These are phyloP conservation scores for Oryzias sinensis DNA, from an alignment of 2,797 vertebrate species.

Conservation along the genomic window DNA sequence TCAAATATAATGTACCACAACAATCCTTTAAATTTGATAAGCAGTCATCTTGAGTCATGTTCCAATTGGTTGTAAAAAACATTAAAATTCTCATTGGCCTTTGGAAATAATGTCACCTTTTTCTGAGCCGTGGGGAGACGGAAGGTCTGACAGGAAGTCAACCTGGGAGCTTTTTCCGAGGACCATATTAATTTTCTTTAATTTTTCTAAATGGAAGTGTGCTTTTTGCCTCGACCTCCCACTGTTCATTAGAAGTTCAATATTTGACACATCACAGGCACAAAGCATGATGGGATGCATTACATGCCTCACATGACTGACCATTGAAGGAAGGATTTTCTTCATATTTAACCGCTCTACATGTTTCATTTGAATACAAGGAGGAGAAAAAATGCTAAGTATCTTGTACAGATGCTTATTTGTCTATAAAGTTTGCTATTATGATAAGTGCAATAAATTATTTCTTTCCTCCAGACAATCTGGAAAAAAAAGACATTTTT, in stretches of 20 bases:
- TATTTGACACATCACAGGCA: constrained; percentile 16
- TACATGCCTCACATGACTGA: constrained; percentile 4
- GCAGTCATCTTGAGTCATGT: neutral
- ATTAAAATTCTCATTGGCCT: too few species aligned
- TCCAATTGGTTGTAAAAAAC: neutral
- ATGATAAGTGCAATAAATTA: too few species aligned
- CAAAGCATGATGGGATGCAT: constrained; percentile 13
- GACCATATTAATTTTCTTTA: constrained; percentile 43
- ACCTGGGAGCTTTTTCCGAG: constrained; percentile 36
- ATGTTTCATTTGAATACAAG: neutral
- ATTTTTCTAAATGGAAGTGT: constrained; percentile 55
- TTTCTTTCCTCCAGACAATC: too few species aligned
- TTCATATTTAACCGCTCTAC: constrained; percentile 9
- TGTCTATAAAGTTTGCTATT: too few species aligned
- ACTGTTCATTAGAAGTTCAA: constrained; percentile 49
- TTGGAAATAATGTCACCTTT: neutral
- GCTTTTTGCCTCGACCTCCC: constrained; percentile 35
- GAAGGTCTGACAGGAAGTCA: constrained; percentile 39
- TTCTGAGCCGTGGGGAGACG: constrained; percentile 4
- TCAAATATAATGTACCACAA: too few species aligned
- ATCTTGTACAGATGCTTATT: neutral
- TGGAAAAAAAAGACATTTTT: too few species aligned
- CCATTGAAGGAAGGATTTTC: neutral
- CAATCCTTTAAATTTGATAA: neutral
- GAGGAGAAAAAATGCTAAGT: neutral